These are phyloP conservation scores for Stramonita haemastoma DNA, from an alignment of 2,888 invertebrate species.

Conservation along the genomic window DNA sequence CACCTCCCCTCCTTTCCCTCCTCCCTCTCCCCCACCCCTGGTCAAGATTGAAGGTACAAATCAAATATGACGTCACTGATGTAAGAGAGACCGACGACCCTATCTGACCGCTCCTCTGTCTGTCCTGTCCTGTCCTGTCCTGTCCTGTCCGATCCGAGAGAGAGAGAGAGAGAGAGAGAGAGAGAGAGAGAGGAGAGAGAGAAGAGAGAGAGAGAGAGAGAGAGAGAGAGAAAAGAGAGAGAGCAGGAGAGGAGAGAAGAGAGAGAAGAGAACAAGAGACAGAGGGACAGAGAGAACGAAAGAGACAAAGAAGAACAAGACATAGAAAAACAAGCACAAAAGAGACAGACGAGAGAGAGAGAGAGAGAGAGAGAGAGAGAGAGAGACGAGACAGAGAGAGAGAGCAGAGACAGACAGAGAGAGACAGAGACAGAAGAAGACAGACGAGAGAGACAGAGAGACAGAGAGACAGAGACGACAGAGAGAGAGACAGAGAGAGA, in stretches of 20 bases:
- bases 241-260: background rate
- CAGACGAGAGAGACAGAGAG: slow-evolving; percentile 27
- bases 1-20: no score
- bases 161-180: slow-evolving; percentile 24
- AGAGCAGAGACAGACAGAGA: no score
- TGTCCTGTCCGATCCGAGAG: no score
- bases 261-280: background rate
- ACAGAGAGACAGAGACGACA: slow-evolving; percentile 28
- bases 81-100: no score
- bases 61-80: no score
- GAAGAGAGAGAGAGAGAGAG: background rate
- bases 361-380: slow-evolving; percentile 34
- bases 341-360: slow-evolving; percentile 13
- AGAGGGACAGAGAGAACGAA: background rate
- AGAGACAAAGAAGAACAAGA: slow-evolving; percentile 12
- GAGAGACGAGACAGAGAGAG: background rate
- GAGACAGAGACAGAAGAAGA: slow-evolving; percentile 4
- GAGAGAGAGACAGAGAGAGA: slow-evolving; percentile 24
- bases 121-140: no score
- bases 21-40: no score
- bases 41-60: no score
- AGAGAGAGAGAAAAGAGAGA: background rate
- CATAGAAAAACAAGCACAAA: background rate
- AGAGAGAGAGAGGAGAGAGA: background rate
- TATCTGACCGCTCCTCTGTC: no score